Evolutionary conservation across 2,888 invertebrate species (phyloP), one percentile per base, ranked within the genome.

Genomic region (Drosophila pseudotalamancana): DNA sequence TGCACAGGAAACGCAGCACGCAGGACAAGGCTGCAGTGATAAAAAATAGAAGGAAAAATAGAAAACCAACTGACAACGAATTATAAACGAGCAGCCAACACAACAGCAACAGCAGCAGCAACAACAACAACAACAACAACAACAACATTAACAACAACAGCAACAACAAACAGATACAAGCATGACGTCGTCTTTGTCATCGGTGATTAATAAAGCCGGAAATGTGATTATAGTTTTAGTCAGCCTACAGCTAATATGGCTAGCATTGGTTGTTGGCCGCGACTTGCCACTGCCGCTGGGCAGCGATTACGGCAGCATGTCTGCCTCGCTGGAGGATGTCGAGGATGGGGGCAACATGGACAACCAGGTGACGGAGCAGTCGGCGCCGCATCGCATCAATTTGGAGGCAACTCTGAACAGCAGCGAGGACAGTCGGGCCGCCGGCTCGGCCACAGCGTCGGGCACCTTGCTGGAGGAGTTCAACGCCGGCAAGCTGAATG

Each of bases 391-490:
- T 31, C 31, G 63, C 21, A 56, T 27, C 11, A 60, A 68, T 8
- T 39, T 63, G 1, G 82, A 83, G 32, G 16, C 53, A 3, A 32
- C 62, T 8, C 49, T 78, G n/a, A 69, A 63, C 21, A 83, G 82
- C 56, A 65, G 70, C 34, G 82, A 79, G 43, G 83, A 81, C 4
- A 63, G 39, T 11, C 79, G 62, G 9, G 39, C 25, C 0, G 14
- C 39, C 9, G 48, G 32, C 14, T 12, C 48, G 27, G 51, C 34
- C 5, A 25, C 51, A 2, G 34, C 25, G 8, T 11, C 19, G 14
- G 40, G 48, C 23, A 85, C 90, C 0, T 62, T 89, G 19, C 79
- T 91, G 23, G 91, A 90, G 72, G 89, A 88, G 60, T 91, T 91
- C 49, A 90, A 86, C 14, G 80, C 86, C 0, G 87, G 80, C 14